Evolutionary conservation across 2,888 invertebrate genomes (phyloP), one percentile per base, ranked within the genome.

Genomic region (Poecilobothrus nobilitatus): DNA sequence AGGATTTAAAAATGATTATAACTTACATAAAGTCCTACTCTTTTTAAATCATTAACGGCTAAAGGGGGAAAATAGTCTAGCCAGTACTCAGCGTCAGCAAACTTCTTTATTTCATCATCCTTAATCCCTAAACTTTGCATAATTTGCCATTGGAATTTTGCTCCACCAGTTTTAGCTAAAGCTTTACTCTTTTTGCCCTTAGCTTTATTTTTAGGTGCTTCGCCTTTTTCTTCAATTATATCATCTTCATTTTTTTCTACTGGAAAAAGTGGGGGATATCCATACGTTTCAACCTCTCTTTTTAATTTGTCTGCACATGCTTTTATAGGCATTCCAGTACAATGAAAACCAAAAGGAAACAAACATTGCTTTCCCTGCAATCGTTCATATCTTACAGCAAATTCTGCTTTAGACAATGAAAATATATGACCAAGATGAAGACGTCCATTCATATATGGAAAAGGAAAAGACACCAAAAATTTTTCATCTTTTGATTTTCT

Each of bases 311-410:
- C 99, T 18, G 99, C 94, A 84, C 97, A 97, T 0, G 98, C 97
- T 83, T 97, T 98, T 71, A 99, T 99, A 0, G 98, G 98, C 98
- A 98, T 99, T 65, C 99, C 99, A 27, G 99, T 99, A 78, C 97
- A 97, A 81, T 99, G 99, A 75, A 99, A 92, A 4, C 95, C 98
- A 83, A 99, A 98, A 18, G 99, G 99, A 82, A 97, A 98, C 10
- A 99, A 84, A 15, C 92, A 93, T 76, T 86, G 87, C 78, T 92
- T 94, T 0, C 99, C 98, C 81, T 92, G 90, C 67, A 98, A 82
- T n/a, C 97, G 88, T 73, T 97, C 88, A 80, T 92, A 98, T 66
- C 98, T 89, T 68, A 90, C 87, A 18, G 95, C 91, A 86, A 96
- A 99, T 91, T 99, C 99, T 79, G 96, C 95, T 84, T 99, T 99